These are phyloP conservation scores for Nomada goodeniana DNA, from an alignment of 2,888 invertebrate genomes.

Conservation along the genomic window DNA sequence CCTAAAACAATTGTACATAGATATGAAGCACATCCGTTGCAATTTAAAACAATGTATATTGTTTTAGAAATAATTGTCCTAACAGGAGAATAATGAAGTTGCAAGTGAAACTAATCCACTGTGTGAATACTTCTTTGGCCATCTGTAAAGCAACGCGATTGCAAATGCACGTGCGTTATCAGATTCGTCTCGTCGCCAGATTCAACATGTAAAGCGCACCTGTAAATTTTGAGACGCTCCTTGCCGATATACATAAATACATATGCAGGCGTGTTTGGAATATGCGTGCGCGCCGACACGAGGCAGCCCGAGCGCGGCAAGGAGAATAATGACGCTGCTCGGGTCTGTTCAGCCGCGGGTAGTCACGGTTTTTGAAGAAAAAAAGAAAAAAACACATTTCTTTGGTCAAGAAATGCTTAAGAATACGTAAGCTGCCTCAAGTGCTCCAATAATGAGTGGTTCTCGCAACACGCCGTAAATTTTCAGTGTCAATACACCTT, in stretches of 20 bases:
- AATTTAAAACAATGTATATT: no score
- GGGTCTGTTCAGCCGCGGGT: conserved; percentile 44
- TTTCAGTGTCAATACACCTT: conserved; percentile 61
- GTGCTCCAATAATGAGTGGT: conserved; percentile 61
- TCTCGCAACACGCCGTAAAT: conserved; percentile 64
- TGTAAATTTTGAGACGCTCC: conserved; percentile 8
- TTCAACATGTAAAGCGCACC: conserved; percentile 12
- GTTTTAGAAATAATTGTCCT: no score
- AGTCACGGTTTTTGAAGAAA: conserved; percentile 62
- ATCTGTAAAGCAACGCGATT: no score
- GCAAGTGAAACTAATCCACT: no score
- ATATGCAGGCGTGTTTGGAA: conserved; percentile 31
- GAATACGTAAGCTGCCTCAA: conserved; percentile 56
- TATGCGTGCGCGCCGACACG: conserved; percentile 52
- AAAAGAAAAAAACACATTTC: conserved; percentile 42
- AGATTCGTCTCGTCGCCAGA: not conserved
- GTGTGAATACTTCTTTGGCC: no score
- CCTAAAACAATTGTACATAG: no score
- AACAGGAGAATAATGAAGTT: no score
- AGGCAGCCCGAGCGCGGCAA: conserved; percentile 50
- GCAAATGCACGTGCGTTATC: not conserved
- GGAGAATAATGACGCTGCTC: conserved; percentile 64
- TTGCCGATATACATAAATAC: not conserved
- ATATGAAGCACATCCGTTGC: no score
- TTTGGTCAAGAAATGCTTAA: conserved; percentile 17